phyloP scores from a whole-genome alignment of 2,888 invertebrate genomes.

The Mythimna loreyi region DNA sequence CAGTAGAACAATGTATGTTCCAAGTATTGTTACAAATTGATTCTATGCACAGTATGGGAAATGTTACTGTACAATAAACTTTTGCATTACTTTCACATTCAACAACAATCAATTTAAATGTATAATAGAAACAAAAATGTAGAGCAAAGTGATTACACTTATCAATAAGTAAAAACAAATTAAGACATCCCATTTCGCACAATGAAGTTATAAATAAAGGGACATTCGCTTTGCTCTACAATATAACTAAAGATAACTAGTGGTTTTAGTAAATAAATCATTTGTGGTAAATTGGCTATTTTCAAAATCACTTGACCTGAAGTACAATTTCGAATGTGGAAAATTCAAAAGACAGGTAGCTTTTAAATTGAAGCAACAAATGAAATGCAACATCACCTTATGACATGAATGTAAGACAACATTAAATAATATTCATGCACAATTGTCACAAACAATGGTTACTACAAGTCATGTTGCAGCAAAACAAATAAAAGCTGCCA shows the following conservation, averaged over 20 bases:
- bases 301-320: conserved; percentile 7
- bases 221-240: conserved; percentile 61
- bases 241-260: conserved; percentile 12
- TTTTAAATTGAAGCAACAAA: not conserved
- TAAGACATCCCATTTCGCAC: conserved; percentile 47
- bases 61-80: not conserved
- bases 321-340: not conserved
- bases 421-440: conserved; percentile 21
- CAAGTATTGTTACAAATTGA: not conserved
- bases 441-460: conserved; percentile 51
- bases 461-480: conserved; percentile 50
- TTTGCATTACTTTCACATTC: conserved; percentile 4
- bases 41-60: conserved; percentile 1
- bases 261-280: not conserved
- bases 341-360: not conserved
- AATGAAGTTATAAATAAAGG: conserved; percentile 22
- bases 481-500: conserved; percentile 54
- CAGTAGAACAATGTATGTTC: not conserved
- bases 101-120: conserved; percentile 23
- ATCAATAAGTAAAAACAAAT: conserved; percentile 22
- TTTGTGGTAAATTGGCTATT: not conserved
- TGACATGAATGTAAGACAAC: not conserved
- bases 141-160: conserved; percentile 56
- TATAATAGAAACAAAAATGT: conserved; percentile 37
- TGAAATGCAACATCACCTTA: not conserved